phyloP scores from a whole-genome alignment of 2,797 vertebrate genomes.

The Avahi laniger region DNA sequence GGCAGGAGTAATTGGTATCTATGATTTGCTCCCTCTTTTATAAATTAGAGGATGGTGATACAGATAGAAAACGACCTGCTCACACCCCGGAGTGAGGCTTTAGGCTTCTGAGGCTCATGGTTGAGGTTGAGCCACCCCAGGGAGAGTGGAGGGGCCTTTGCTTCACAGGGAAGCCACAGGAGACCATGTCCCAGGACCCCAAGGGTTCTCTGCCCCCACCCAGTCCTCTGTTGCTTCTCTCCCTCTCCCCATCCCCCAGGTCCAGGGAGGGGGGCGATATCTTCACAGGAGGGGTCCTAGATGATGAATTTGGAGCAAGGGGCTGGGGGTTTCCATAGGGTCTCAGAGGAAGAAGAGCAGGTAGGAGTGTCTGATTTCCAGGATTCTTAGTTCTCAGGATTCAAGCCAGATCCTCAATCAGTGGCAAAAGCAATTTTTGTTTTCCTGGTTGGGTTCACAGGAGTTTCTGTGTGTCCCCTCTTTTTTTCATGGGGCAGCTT shows the following conservation, averaged over 20 bases:
- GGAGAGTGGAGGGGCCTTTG: neutral
- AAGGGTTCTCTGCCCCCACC: neutral
- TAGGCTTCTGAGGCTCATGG: neutral
- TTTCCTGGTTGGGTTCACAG: neutral
- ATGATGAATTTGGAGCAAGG: neutral
- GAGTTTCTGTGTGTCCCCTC: neutral
- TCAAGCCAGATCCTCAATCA: neutral
- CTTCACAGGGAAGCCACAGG: neutral
- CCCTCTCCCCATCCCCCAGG: no score
- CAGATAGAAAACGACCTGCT: neutral
- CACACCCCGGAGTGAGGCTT: rapidly evolving
- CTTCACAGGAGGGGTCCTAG: neutral
- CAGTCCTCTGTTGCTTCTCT: no score
- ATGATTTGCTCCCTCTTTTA: neutral
- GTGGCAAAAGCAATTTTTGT: neutral
- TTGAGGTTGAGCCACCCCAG: neutral
- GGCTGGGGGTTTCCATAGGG: neutral
- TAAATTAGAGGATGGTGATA: neutral
- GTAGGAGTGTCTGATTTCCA: neutral
- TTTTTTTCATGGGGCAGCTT: neutral
- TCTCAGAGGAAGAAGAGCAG: neutral
- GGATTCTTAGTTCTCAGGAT: neutral
- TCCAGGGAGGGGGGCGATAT: neutral
- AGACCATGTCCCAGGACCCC: rapidly evolving
- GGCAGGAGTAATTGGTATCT: neutral